Evolutionary conservation across 2,797 vertebrate genomes (phyloP), one percentile per base, ranked within the genome.

Genomic region (Iguana delicatissima): DNA sequence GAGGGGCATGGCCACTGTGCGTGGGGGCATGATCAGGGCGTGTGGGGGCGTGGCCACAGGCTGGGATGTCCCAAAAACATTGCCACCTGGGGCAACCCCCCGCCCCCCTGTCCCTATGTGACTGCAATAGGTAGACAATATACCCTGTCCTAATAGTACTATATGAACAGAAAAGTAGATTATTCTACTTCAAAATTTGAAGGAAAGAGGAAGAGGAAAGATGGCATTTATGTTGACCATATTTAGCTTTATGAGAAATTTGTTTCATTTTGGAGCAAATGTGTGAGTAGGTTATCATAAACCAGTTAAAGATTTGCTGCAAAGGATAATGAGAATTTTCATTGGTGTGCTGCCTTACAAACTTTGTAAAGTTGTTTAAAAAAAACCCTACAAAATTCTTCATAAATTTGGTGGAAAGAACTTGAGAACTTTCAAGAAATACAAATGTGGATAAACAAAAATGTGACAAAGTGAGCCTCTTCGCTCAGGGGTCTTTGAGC

Each of bases 171-270:
- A 67, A 64, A 59, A 52, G 5, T 6, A 77, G 29, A 12, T 24
- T 42, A 46, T 46, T 72, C 64, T 73, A 80, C 24, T 93, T 90
- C 88, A 88, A 84, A 55, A 50, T 86, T 38, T 52, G 0, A 92
- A 87, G 13, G 62, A 88, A 10, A 0, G 0, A 16, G n/a, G 29
- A 89, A 35, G 86, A 46, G 20, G 77, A 64, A 29, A 50, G 20
- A 67, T 80, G 46, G 46, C 69, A n/a, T 24, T 38, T 86, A 13
- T 80, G 0, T 88, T 89, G 89, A 76, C 42, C 46, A 90, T 20
- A 81, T 81, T 89, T 69, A 35, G 86, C 69, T 90, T 88, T 93
- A 88, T 90, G 29, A 95, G 86, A 42, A 29, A 50, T 89, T 64
- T 72, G 32, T 57, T 12, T 2, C 8, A 67, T 79, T 91, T 87